phyloP scores from a whole-genome alignment of 2,888 invertebrate species.

The Smittia sp. region DNA sequence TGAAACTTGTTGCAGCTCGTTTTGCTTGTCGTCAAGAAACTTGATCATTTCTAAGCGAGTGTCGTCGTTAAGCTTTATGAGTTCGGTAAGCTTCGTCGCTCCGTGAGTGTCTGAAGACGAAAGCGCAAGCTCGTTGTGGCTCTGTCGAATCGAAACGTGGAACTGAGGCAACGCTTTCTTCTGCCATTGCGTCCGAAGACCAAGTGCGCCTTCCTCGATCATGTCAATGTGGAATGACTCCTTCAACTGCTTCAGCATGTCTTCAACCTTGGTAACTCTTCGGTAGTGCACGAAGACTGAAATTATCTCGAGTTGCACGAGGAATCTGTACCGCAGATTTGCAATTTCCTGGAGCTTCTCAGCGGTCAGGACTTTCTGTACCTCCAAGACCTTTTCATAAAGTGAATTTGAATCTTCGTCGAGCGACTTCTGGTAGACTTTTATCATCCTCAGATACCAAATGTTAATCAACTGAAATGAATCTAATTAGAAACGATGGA shows the following conservation, averaged over 20 bases:
- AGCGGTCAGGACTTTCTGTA: slow-evolving; percentile 44
- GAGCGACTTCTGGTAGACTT: slow-evolving; percentile 71
- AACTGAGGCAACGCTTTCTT: slow-evolving; percentile 79
- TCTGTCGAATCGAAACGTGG: slow-evolving; percentile 63
- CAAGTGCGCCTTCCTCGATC: slow-evolving; percentile 73
- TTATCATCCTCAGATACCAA: slow-evolving; percentile 74
- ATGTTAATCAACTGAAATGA: slow-evolving; percentile 50
- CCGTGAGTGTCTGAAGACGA: slow-evolving; percentile 57
- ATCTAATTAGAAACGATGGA: not conserved
- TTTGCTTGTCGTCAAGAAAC: slow-evolving; percentile 62
- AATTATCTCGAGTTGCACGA: slow-evolving; percentile 57
- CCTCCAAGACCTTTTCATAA: slow-evolving; percentile 53
- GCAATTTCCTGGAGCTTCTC: slow-evolving; percentile 48
- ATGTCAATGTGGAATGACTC: slow-evolving; percentile 65
- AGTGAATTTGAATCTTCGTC: slow-evolving; percentile 72
- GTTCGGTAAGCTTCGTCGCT: slow-evolving; percentile 58
- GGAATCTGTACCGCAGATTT: slow-evolving; percentile 51
- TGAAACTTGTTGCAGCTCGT: slow-evolving; percentile 57
- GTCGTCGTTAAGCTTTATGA: slow-evolving; percentile 80
- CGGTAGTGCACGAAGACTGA: slow-evolving; percentile 73
- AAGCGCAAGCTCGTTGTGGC: slow-evolving; percentile 52
- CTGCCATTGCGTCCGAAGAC: slow-evolving; percentile 89
- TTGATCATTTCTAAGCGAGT: slow-evolving; percentile 75
- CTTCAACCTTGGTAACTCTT: slow-evolving; percentile 67
- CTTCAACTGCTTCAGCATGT: slow-evolving; percentile 64